A percentile compares a stretch with the other conserved stretches of the same genome.
These are phyloP conservation scores for Australoheros scitulus DNA, from an alignment of 2,113 vertebrate species.

Conservation along the genomic window DNA sequence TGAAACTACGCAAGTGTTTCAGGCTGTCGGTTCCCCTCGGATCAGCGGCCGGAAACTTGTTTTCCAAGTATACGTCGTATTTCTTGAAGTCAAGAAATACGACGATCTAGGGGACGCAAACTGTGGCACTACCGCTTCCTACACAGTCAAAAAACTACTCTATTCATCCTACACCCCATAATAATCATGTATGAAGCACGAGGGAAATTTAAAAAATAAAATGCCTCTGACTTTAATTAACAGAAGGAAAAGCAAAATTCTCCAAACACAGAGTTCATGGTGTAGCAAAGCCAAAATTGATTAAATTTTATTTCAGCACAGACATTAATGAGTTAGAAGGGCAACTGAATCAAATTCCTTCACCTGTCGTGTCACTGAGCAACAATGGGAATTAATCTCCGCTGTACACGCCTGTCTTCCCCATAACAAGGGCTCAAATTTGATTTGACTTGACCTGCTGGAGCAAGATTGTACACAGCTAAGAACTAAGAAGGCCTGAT, in stretches of 20 bases:
- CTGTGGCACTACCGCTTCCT: not conserved
- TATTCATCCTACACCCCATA: not conserved
- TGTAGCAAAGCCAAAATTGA: fast-evolving
- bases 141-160: not conserved
- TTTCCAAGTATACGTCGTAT: not conserved
- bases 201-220: not conserved
- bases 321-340: not conserved
- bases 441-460: conserved; percentile 47
- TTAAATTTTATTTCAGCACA: not conserved
- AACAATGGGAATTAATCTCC: conserved; percentile 16
- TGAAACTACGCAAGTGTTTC: not conserved
- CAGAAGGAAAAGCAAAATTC: not conserved
- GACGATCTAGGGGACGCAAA: not conserved
- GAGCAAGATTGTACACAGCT: conserved; percentile 45
- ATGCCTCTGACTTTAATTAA: not conserved
- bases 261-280: not conserved
- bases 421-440: conserved; percentile 15
- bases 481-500: conserved; percentile 5
- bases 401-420: not conserved
- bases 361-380: conserved; percentile 33
- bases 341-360: conserved; percentile 28
- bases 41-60: not conserved
- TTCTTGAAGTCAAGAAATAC: not conserved
- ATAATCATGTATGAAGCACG: not conserved
- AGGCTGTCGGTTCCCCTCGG: not conserved